Conservation (phyloP, 2,888 invertebrate genomes). For the Esperia sulphurella region DNA sequence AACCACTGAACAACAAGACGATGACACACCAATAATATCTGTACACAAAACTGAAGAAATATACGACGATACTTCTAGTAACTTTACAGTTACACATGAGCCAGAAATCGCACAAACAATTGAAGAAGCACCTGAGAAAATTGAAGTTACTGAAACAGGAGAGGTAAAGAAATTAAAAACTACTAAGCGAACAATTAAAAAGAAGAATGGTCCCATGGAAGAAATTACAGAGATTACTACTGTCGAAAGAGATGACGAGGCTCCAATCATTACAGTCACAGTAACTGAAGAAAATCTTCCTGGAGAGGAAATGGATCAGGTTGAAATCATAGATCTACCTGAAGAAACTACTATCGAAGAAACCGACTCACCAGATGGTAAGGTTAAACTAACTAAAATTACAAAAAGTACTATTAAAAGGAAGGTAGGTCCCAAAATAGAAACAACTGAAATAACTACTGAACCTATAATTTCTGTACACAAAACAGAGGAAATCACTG, state of each 20-base stretch:
- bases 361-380: slow-evolving; percentile 25
- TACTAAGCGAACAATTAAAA: slow-evolving; percentile 26
- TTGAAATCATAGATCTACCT: slow-evolving; percentile 19
- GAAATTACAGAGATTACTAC: slow-evolving; percentile 21
- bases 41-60: slow-evolving; percentile 18
- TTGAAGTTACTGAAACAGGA: slow-evolving; percentile 34
- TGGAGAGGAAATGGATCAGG: slow-evolving; percentile 16
- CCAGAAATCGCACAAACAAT: slow-evolving; percentile 27
- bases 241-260: slow-evolving; percentile 17
- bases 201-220: slow-evolving; percentile 12
- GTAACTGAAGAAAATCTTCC: slow-evolving; percentile 16
- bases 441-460: slow-evolving; percentile 19
- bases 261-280: slow-evolving; percentile 20
- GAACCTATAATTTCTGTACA: slow-evolving; percentile 29
- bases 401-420: slow-evolving; percentile 35
- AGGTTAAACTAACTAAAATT: slow-evolving; percentile 35
- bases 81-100: not conserved
- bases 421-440: slow-evolving; percentile 28
- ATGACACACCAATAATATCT: slow-evolving; percentile 15
- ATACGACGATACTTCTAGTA: slow-evolving; percentile 24
- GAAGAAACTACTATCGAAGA: slow-evolving; percentile 40
- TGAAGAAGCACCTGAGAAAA: slow-evolving; percentile 39
- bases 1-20: slow-evolving; percentile 45
- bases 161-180: slow-evolving; percentile 17
- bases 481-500: slow-evolving; percentile 24